Conservation (phyloP, 2,797 vertebrate species). For the Myotis daubentonii region DNA sequence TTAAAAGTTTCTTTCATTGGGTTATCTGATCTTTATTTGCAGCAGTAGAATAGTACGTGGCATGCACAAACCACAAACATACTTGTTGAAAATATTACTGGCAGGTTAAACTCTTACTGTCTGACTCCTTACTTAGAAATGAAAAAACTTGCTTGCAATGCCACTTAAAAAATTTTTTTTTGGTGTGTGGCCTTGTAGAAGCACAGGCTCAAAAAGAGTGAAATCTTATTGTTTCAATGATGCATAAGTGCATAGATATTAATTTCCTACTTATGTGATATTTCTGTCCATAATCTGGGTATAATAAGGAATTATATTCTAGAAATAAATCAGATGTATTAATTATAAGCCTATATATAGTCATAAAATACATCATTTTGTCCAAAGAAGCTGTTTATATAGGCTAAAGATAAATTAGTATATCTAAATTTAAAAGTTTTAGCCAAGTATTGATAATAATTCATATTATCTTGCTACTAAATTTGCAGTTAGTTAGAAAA, state of each 20-base stretch:
- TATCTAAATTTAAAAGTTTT: slow-evolving; percentile 26
- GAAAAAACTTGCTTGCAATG: slow-evolving; percentile 18
- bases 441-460: neutral
- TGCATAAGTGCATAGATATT: neutral
- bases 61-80: neutral
- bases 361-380: neutral
- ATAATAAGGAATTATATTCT: neutral
- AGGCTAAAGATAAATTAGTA: neutral
- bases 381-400: slow-evolving; percentile 42
- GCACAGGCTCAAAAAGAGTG: neutral
- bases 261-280: neutral
- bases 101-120: neutral
- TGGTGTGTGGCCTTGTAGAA: slow-evolving; percentile 1
- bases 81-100: slow-evolving; percentile 16
- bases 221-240: slow-evolving; percentile 43
- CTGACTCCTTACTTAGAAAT: neutral
- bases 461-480: neutral
- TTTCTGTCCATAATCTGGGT: neutral
- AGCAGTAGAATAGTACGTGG: neutral
- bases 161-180: neutral
- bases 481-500: slow-evolving; percentile 25
- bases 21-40: neutral
- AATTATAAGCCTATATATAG: neutral
- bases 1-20: neutral
- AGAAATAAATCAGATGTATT: slow-evolving; percentile 13